Percentiles rank a stretch among this genome's conserved stretches.
phyloP scores from a whole-genome alignment of 92 coral and sea anemone species.

The Micromussa lordhowensis region DNA sequence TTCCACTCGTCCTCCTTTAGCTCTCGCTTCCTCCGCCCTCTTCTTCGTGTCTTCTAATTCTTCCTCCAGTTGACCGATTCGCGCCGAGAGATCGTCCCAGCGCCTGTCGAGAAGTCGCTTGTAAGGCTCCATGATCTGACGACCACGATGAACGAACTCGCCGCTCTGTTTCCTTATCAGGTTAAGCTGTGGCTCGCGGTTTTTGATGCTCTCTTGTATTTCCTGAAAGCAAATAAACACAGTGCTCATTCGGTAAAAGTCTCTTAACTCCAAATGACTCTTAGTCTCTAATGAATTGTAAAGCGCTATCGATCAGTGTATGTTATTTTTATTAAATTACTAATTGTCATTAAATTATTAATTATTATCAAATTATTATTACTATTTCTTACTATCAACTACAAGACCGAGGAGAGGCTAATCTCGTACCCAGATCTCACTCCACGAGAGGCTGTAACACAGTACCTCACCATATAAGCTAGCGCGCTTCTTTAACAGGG shows the following conservation, averaged over 20 bases:
- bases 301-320: too few relatives aligned
- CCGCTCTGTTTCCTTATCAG: conserved; percentile 84
- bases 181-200: conserved; percentile 84
- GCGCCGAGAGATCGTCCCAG: conserved; percentile 92
- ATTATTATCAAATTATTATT: too few relatives aligned
- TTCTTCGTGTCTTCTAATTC: conserved; percentile 78
- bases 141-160: conserved; percentile 91
- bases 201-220: conserved; percentile 81
- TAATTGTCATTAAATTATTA: too few relatives aligned
- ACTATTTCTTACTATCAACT: neutral
- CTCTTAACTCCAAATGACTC: neutral
- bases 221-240: conserved; percentile 44
- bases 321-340: too few relatives aligned
- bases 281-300: too few relatives aligned
- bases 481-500: neutral
- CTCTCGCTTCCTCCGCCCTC: conserved; percentile 43
- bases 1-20: conserved; percentile 67
- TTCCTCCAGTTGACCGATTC: conserved; percentile 77
- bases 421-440: too few relatives aligned
- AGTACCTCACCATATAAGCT: too few relatives aligned
- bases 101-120: conserved; percentile 86
- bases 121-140: conserved; percentile 95
- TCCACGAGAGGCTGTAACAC: too few relatives aligned
- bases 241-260: neutral
- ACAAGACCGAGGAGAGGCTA: neutral